Base-by-base conservation (phyloP, 1,140 invertebrate genomes). In the Chlorops oryzae region DNA sequence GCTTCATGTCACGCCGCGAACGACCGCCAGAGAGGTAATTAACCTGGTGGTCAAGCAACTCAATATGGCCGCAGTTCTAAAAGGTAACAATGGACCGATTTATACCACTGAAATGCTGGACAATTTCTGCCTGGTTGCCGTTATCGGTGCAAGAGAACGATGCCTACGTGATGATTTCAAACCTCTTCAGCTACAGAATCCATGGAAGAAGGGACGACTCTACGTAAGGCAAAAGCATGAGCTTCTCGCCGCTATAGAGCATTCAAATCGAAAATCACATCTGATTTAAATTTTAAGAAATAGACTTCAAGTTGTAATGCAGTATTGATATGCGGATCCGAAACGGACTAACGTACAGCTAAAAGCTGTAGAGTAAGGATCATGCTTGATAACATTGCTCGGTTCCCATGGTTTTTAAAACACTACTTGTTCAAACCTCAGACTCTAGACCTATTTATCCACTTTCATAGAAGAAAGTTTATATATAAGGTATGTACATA, bases 151-250 rank as follows among this genome's bases (percentile, higher is more conserved):
- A 0, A 73, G 92, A 9, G 92, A 97, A 66, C 76, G 92, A 39
- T 94, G 93, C 65, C 76, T 98, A 1, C 77, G 92, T 10, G 92
- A 96, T 59, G 92, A 97, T 67, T 96, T 95, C 65, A 87, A 89
- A 58, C 90, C 92, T 0, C 74, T 97, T 2, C 86, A 92, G 57
- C 73, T 98, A 21, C 92, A 96, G 64, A 93, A 93, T 73, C 93
- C 93, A 0, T 98, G 94, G 94, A 86, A 89, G 45, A 91, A 91
- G 62, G 93, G 94, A 0, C 78, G 90, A 17, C 75, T 97, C 23
- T 96, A 93, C 72, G 90, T 97, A 1, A 75, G 93, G 22, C 85
- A 89, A 59, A 92, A 90, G 66, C 88, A 89, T 57, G 88, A 93
- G 60, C 83, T 92, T 3, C 73, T 92, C 10, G 90, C 90, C 1